Evolutionary conservation across 2,113 vertebrate genomes (phyloP), one percentile per base, ranked within the genome.

Genomic region (Gopherus flavomarginatus): DNA sequence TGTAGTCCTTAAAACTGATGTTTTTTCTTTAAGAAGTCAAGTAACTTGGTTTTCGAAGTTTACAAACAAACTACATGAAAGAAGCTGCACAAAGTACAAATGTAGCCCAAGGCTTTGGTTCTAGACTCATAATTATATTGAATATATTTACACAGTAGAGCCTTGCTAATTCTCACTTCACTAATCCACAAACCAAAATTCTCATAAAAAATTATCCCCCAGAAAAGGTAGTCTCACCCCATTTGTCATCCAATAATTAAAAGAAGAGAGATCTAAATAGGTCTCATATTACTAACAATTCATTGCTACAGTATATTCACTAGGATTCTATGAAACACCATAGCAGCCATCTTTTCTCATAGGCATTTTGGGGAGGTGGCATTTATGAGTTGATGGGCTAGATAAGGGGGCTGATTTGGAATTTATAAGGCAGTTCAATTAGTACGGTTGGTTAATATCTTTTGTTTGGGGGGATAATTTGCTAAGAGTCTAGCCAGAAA

Each of bases 381-480:
- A 75, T 53, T 90, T 86, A 92, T 81, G 79, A 79, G 89, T 65
- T 7, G 38, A 87, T 54, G 53, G 90, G 26, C 5, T 47, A 78
- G 26, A 78, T 78, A 29, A 14, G 24, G 54, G 82, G 83, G 11
- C 29, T 81, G 87, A 83, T 72, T 59, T 1, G 91, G 79, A 87
- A 85, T 95, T 90, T 91, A 59, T 81, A 90, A 69, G 79, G 83
- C 84, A 89, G 91, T 84, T 94, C 89, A 94, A 83, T 94, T 97
- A 90, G 38, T 95, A 54, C 84, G 42, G 52, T 82, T 38, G 96
- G 95, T 93, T 96, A 96, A 95, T 96, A 96, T 94, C 65, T 96
- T 96, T 91, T 95, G 83, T 89, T 86, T 87, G 90, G 91, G 31
- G 69, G 42, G 94, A 89, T 88, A 83, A 49, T 90, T 29, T 49